Conservation (phyloP, 2,888 invertebrate genomes). For the Polyploca ridens region DNA sequence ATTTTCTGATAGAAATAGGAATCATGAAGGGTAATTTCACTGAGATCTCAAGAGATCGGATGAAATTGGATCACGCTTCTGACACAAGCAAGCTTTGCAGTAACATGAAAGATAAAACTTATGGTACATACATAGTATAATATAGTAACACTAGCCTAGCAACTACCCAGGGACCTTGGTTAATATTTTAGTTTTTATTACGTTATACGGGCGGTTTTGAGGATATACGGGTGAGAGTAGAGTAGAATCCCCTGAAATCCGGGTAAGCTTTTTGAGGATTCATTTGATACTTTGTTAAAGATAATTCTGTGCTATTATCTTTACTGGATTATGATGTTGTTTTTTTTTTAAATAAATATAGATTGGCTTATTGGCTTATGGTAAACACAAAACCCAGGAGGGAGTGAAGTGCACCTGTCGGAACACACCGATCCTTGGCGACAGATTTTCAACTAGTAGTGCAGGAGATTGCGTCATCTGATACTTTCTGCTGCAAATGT, state of each 20-base stretch:
- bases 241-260: not conserved
- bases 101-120: conserved; percentile 4
- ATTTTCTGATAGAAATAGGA: not conserved
- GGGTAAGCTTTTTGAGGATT: not conserved
- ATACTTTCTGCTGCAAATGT: too few species aligned
- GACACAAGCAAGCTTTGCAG: not conserved
- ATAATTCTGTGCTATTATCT: not conserved
- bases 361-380: not conserved
- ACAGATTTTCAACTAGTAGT: too few species aligned
- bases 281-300: not conserved
- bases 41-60: conserved; percentile 4
- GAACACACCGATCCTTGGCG: too few species aligned
- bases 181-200: conserved; percentile 6
- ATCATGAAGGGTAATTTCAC: not conserved
- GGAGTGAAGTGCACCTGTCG: too few species aligned
- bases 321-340: not conserved
- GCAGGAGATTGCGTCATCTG: too few species aligned
- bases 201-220: not conserved
- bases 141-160: not conserved
- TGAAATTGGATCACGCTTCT: conserved; percentile 8
- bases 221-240: not conserved
- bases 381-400: too few species aligned
- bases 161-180: not conserved
- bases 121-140: not conserved
- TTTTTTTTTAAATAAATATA: not conserved